These are phyloP conservation scores for Globodera ellingtonae DNA, from an alignment of 1,140 invertebrate species.

Conservation along the genomic window DNA sequence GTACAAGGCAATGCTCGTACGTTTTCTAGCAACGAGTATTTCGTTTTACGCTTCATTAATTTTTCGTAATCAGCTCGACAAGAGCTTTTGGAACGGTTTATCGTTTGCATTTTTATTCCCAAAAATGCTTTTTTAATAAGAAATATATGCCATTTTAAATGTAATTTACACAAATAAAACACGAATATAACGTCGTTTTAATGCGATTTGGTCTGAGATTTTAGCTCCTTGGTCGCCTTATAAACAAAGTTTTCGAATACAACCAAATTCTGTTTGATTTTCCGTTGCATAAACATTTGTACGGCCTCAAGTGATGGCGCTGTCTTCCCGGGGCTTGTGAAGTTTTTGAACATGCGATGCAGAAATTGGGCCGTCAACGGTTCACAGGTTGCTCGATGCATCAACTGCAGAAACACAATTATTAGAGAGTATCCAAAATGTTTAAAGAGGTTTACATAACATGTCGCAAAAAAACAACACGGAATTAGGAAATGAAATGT, in stretches of 20 bases:
- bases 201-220: conserved; percentile 5
- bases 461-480: conserved; percentile 69
- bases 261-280: conserved; percentile 50
- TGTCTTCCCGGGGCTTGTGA: conserved; percentile 46
- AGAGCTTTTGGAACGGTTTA: too few relatives aligned
- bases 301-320: conserved; percentile 50
- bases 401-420: conserved; percentile 10
- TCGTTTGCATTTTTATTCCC: too few relatives aligned
- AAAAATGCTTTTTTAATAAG: too few relatives aligned
- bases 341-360: conserved; percentile 49
- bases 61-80: too few relatives aligned
- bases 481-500: conserved; percentile 70
- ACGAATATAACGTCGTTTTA: neutral
- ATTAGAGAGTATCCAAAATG: neutral
- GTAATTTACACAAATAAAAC: neutral
- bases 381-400: conserved; percentile 25
- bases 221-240: conserved; percentile 51
- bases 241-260: conserved; percentile 54
- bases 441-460: too few relatives aligned
- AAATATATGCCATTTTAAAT: too few relatives aligned
- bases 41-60: too few relatives aligned
- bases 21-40: too few relatives aligned
- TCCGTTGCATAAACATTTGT: conserved; percentile 55
- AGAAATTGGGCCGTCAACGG: conserved; percentile 43
- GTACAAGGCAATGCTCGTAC: too few relatives aligned